phyloP scores from a whole-genome alignment of 2,113 vertebrate species.

The Odontesthes bonariensis region DNA sequence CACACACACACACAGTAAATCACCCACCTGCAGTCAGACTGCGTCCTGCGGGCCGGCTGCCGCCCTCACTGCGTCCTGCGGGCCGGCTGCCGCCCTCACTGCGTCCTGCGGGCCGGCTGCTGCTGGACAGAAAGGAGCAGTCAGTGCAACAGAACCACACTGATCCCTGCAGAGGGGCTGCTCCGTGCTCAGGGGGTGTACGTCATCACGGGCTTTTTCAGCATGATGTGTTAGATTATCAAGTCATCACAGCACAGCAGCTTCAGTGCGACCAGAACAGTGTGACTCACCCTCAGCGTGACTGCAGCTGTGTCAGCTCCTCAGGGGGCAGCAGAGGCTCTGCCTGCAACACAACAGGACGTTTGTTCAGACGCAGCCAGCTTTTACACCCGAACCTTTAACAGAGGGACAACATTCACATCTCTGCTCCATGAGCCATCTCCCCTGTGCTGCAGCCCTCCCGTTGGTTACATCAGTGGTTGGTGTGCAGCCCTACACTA shows the following conservation, averaged over 20 bases:
- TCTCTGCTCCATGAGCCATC: too few relatives aligned
- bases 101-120: neutral
- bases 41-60: too few relatives aligned
- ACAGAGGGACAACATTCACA: too few relatives aligned
- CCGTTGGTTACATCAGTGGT: too few relatives aligned
- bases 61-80: too few relatives aligned
- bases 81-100: accelerated
- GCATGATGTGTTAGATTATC: conserved; percentile 73
- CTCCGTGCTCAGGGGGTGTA: conserved; percentile 40
- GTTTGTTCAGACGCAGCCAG: too few relatives aligned
- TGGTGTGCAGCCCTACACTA: conserved; percentile 75
- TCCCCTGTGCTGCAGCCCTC: too few relatives aligned
- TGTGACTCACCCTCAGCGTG: neutral
- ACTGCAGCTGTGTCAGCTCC: neutral
- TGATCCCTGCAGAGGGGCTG: neutral
- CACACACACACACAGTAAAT: too few relatives aligned
- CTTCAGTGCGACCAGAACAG: accelerated
- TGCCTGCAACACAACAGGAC: conserved; percentile 2
- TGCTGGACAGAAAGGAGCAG: neutral
- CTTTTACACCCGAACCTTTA: neutral
- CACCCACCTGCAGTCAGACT: neutral
- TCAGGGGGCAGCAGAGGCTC: neutral
- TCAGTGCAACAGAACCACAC: neutral
- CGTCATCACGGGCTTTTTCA: conserved; percentile 59
- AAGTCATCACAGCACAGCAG: conserved; percentile 43